phyloP scores from a whole-genome alignment of 2,888 invertebrate species.

The Hecatera dysodea region DNA sequence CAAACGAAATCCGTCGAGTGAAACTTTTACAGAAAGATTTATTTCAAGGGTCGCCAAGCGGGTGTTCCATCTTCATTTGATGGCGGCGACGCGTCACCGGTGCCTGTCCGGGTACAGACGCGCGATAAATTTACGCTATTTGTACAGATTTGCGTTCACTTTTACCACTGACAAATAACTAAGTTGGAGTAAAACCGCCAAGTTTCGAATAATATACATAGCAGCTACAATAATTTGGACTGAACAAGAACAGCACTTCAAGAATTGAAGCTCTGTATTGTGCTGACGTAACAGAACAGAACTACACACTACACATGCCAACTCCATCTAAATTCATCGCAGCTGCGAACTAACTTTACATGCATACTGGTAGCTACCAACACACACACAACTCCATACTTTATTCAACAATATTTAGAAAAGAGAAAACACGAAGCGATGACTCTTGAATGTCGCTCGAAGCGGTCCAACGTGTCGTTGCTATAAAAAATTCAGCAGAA shows the following conservation, averaged over 20 bases:
- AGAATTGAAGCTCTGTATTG: constrained; percentile 5
- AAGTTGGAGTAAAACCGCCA: constrained; percentile 26
- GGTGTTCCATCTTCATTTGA: constrained; percentile 75
- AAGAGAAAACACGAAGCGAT: constrained; percentile 55
- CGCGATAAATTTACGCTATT: constrained; percentile 75
- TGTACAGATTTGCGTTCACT: constrained; percentile 72
- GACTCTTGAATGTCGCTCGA: constrained; percentile 58
- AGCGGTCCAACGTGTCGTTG: constrained; percentile 62
- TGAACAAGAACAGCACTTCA: background rate
- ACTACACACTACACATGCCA: constrained; percentile 4
- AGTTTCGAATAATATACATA: constrained; percentile 22
- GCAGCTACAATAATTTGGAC: background rate
- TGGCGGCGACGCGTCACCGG: constrained; percentile 66
- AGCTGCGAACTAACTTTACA: background rate
- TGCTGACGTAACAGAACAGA: background rate
- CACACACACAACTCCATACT: constrained; percentile 28
- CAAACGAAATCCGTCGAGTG: constrained; percentile 52
- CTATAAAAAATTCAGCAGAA: constrained; percentile 69
- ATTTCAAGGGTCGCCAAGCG: constrained; percentile 69
- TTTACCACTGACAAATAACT: constrained; percentile 47
- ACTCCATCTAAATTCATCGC: constrained; percentile 18
- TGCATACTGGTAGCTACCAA: too few relatives aligned
- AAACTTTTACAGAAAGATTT: constrained; percentile 69
- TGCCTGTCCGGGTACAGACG: constrained; percentile 58
- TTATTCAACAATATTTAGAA: constrained; percentile 63